These are phyloP conservation scores for Torymus texanus DNA, from an alignment of 2,888 invertebrate species.

Conservation along the genomic window DNA sequence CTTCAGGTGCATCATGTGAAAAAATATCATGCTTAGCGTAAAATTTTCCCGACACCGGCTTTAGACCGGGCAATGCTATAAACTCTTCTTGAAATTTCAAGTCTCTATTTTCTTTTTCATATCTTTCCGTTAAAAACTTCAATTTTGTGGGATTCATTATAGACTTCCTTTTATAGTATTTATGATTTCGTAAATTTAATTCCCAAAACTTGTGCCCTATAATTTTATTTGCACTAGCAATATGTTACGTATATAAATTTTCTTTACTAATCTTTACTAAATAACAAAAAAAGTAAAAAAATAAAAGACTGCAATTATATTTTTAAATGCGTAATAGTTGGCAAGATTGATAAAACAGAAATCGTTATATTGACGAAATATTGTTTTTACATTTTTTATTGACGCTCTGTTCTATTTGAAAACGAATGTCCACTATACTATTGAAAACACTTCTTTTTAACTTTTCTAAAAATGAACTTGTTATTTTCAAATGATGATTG, in stretches of 20 bases:
- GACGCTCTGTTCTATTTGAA: too few relatives aligned
- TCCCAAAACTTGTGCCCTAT: background rate
- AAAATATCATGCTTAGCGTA: conserved; percentile 68
- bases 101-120: conserved; percentile 65
- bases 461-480: too few relatives aligned
- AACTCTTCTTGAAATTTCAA: conserved; percentile 64
- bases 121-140: conserved; percentile 66
- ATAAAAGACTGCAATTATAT: too few relatives aligned
- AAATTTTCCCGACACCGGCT: conserved; percentile 67
- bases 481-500: too few relatives aligned
- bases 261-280: background rate
- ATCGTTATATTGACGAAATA: background rate
- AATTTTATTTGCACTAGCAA: conserved; percentile 4
- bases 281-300: background rate
- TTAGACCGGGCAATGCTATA: conserved; percentile 58
- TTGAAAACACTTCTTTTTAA: too few relatives aligned
- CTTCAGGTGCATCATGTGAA: conserved; percentile 57
- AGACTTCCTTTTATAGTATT: too few relatives aligned
- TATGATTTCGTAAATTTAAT: too few relatives aligned
- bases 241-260: conserved; percentile 1
- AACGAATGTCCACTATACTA: too few relatives aligned
- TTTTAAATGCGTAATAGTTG: too few relatives aligned
- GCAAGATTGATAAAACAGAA: conserved; percentile 8
- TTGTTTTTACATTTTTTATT: too few relatives aligned
- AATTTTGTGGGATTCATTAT: conserved; percentile 64